Evolutionary conservation across 2,888 invertebrate genomes (phyloP).

Genomic region (Aelia acuminata): DNA sequence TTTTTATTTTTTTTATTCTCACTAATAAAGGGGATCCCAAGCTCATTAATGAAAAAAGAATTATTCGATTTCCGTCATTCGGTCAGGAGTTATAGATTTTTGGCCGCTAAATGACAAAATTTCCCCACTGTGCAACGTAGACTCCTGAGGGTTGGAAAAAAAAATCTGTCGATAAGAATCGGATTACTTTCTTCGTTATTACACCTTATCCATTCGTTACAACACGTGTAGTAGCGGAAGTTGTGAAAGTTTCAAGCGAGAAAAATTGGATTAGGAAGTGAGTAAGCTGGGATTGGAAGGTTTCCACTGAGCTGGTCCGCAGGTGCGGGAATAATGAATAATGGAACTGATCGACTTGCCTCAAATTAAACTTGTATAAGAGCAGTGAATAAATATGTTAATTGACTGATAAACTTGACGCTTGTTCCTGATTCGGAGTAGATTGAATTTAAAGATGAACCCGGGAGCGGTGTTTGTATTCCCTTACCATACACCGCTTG

Average conservation of each 20-base stretch:
- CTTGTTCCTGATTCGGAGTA: neutral
- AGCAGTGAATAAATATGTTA: slow-evolving; percentile 7
- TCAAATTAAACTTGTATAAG: neutral
- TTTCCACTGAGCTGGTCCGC: neutral
- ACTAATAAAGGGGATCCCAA: too few relatives aligned
- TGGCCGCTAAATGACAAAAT: too few relatives aligned
- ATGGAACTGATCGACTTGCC: neutral
- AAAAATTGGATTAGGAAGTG: neutral
- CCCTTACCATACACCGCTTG: too few relatives aligned
- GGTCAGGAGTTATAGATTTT: too few relatives aligned
- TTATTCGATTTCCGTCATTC: too few relatives aligned
- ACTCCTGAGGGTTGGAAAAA: too few relatives aligned
- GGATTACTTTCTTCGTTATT: neutral
- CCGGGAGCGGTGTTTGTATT: neutral
- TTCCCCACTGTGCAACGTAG: too few relatives aligned
- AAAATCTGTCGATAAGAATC: neutral
- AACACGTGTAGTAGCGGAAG: neutral
- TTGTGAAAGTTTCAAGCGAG: neutral
- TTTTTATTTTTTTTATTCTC: too few relatives aligned
- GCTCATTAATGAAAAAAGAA: too few relatives aligned
- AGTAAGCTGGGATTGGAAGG: neutral
- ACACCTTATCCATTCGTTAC: neutral
- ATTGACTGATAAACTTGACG: neutral
- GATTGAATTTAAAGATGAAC: slow-evolving; percentile 3
- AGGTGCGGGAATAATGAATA: neutral